Evolutionary conservation across 2,888 invertebrate genomes (phyloP).

Genomic region (Caenorhabditis zanzibari): DNA sequence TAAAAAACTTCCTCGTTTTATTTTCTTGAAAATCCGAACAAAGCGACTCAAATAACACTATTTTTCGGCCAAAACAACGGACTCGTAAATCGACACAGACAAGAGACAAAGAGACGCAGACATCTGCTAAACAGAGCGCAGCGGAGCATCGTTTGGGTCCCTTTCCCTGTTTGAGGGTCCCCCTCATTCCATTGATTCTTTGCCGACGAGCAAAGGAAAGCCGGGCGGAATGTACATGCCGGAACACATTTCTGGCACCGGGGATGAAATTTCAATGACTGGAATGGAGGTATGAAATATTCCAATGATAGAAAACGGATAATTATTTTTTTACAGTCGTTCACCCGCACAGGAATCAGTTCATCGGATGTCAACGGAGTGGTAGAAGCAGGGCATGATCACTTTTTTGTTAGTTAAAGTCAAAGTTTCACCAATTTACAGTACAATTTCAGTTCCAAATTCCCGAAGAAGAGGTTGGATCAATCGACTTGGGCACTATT

Average conservation of each 20-base stretch:
- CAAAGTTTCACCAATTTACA: no score
- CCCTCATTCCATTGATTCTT: slow-evolving; percentile 33
- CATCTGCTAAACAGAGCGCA: slow-evolving; percentile 39
- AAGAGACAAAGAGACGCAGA: slow-evolving; percentile 33
- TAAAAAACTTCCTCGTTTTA: background rate
- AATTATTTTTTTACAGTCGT: slow-evolving; percentile 11
- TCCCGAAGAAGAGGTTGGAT: slow-evolving; percentile 41
- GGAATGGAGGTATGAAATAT: slow-evolving; percentile 42
- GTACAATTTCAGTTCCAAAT: slow-evolving; percentile 30
- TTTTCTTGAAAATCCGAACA: slow-evolving; percentile 20
- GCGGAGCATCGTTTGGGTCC: slow-evolving; percentile 28
- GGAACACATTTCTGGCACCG: slow-evolving; percentile 72
- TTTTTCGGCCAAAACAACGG: slow-evolving; percentile 26
- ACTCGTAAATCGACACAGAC: slow-evolving; percentile 61
- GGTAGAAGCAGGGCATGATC: slow-evolving; percentile 43
- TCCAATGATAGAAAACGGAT: background rate
- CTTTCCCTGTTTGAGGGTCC: slow-evolving; percentile 1
- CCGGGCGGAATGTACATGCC: slow-evolving; percentile 67
- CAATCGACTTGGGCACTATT: slow-evolving; percentile 40
- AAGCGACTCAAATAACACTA: slow-evolving; percentile 18
- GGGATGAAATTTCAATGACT: slow-evolving; percentile 46
- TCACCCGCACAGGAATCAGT: background rate
- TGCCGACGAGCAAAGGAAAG: background rate
- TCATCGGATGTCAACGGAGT: background rate
- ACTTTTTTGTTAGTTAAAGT: slow-evolving; percentile 28